phyloP scores from a whole-genome alignment of 2,888 invertebrate genomes.

The Drosophila macrothrix region DNA sequence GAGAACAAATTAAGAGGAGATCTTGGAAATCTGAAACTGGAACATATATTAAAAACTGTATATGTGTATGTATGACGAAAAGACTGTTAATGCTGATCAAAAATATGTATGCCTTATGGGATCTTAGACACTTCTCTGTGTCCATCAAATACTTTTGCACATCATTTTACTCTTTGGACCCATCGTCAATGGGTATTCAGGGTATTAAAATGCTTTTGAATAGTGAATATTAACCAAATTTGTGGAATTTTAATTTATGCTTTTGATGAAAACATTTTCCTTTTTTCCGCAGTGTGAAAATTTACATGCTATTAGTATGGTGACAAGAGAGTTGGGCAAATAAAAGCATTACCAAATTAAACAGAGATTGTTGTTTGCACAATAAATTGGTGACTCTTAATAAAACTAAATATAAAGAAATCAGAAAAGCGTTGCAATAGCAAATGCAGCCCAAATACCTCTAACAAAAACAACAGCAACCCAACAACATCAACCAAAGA shows the following conservation, averaged over 20 bases:
- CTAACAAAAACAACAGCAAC: constrained; percentile 15
- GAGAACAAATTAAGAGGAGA: neutral
- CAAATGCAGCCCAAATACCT: constrained; percentile 49
- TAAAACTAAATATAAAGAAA: constrained; percentile 40
- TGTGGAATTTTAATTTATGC: neutral
- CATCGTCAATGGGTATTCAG: neutral
- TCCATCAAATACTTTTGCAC: neutral
- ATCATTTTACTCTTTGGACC: neutral
- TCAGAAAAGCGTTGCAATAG: constrained; percentile 66
- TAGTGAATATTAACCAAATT: neutral
- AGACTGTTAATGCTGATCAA: neutral
- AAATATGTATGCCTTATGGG: neutral
- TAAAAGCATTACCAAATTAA: constrained; percentile 23
- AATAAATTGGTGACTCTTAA: constrained; percentile 41
- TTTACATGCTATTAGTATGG: constrained; percentile 1
- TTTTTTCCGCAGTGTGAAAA: neutral
- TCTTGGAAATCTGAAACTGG: neutral
- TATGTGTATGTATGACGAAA: neutral
- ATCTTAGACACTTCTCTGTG: neutral
- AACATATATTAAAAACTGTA: neutral
- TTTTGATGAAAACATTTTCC: neutral
- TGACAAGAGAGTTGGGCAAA: constrained; percentile 29
- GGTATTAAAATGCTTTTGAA: neutral
- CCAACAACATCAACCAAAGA: constrained; percentile 2
- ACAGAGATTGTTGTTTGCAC: constrained; percentile 40